phyloP scores from a whole-genome alignment of 2,888 invertebrate genomes.

The Oscheius sp. region DNA sequence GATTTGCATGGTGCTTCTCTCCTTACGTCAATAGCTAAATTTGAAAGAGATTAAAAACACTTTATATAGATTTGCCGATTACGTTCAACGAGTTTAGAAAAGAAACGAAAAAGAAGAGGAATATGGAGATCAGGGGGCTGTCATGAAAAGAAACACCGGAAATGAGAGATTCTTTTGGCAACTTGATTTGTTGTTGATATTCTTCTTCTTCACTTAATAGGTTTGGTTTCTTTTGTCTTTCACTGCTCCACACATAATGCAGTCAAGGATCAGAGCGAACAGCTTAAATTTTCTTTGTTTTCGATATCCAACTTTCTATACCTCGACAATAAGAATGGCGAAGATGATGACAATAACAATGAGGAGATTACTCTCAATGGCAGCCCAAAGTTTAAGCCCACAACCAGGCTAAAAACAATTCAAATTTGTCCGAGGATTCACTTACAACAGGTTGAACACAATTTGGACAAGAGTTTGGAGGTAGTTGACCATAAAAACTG shows the following conservation, averaged over 20 bases:
- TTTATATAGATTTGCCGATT: too few relatives aligned
- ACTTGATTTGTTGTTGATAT: too few relatives aligned
- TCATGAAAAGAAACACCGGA: too few relatives aligned
- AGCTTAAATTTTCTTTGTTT: slow-evolving; percentile 33
- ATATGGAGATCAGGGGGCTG: too few relatives aligned
- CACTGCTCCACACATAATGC: slow-evolving; percentile 47
- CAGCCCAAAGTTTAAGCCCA: slow-evolving; percentile 37
- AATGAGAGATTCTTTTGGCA: too few relatives aligned
- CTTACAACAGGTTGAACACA: background rate
- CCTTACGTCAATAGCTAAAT: too few relatives aligned
- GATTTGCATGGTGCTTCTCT: too few relatives aligned
- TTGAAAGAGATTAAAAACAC: too few relatives aligned
- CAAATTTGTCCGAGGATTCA: background rate
- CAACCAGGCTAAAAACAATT: slow-evolving; percentile 45
- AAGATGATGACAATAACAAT: slow-evolving; percentile 44
- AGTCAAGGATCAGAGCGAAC: slow-evolving; percentile 54
- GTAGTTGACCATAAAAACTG: slow-evolving; percentile 28
- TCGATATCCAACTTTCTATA: background rate
- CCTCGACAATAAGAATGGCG: slow-evolving; percentile 51
- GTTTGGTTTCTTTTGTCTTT: slow-evolving; percentile 42
- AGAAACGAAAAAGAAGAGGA: too few relatives aligned
- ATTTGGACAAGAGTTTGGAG: slow-evolving; percentile 33
- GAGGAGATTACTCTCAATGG: slow-evolving; percentile 41
- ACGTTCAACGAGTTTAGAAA: too few relatives aligned
- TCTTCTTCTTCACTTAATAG: slow-evolving; percentile 3